Conservation (phyloP, 2,888 invertebrate species). For the Drosophila atripex region DNA sequence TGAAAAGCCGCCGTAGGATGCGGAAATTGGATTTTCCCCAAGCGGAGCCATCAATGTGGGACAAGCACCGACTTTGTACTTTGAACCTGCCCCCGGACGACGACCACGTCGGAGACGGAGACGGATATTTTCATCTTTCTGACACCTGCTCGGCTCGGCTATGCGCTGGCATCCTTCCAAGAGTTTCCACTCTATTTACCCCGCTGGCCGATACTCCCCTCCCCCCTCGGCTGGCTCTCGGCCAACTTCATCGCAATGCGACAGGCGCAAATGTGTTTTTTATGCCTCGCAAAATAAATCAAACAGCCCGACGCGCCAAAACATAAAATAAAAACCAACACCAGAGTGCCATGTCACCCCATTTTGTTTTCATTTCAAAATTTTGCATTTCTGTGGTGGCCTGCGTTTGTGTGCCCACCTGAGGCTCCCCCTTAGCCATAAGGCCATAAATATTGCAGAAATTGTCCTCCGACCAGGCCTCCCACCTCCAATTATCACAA, state of each 20-base stretch:
- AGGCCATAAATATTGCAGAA: constrained; percentile 65
- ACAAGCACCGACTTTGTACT: constrained; percentile 51
- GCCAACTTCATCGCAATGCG: constrained; percentile 67
- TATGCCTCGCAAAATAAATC: constrained; percentile 54
- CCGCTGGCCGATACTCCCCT: neutral
- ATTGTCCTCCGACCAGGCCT: constrained; percentile 27
- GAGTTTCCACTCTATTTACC: constrained; percentile 34
- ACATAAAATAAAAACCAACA: constrained; percentile 5
- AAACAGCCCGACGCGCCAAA: constrained; percentile 40
- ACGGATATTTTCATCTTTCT: constrained; percentile 38
- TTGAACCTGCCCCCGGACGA: constrained; percentile 47
- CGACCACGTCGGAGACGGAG: too few species aligned
- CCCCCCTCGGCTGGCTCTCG: constrained; percentile 42
- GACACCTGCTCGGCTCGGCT: constrained; percentile 25
- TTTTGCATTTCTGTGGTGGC: constrained; percentile 24
- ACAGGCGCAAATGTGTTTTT: constrained; percentile 46
- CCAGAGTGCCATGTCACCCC: constrained; percentile 18
- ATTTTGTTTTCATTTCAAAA: constrained; percentile 43
- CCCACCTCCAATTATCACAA: constrained; percentile 28
- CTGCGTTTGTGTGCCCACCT: constrained; percentile 44
- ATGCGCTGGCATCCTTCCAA: constrained; percentile 32
- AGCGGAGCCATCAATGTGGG: constrained; percentile 38
- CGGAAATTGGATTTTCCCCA: constrained; percentile 64
- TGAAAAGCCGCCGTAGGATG: constrained; percentile 9
- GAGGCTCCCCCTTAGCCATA: constrained; percentile 24